Conservation (phyloP, 2,888 invertebrate species). For the Andrena haemorrhoa region DNA sequence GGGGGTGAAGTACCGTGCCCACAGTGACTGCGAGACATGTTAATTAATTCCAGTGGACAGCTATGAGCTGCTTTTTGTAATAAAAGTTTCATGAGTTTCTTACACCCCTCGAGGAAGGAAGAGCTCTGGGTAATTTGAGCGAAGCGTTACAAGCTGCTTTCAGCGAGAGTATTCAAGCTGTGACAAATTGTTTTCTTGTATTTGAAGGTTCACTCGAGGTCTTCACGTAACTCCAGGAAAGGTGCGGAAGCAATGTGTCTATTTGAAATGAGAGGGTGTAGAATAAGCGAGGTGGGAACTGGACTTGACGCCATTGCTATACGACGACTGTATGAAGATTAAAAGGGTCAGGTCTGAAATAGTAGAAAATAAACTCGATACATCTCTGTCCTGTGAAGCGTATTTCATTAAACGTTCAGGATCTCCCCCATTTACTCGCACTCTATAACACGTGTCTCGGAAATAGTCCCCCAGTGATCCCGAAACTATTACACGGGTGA, state of each 20-base stretch:
- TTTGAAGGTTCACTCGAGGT: not conserved
- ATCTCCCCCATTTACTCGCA: not conserved
- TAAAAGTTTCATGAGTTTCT: constrained; percentile 2
- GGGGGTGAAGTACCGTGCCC: not conserved
- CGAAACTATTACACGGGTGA: not conserved
- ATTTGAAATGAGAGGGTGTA: not conserved
- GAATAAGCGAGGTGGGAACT: not conserved
- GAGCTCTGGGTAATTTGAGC: not conserved
- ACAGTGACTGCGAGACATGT: not conserved
- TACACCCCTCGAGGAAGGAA: not conserved
- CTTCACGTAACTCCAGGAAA: not conserved
- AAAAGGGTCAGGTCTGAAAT: too few relatives aligned
- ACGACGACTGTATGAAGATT: too few relatives aligned
- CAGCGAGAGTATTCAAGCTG: not conserved
- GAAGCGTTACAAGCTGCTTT: not conserved
- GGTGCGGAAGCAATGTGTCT: not conserved
- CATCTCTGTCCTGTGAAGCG: too few relatives aligned
- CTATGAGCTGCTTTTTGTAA: not conserved
- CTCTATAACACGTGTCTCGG: not conserved
- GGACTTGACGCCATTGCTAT: too few relatives aligned
- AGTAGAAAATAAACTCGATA: too few relatives aligned
- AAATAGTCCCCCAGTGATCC: not conserved
- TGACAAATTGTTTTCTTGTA: not conserved
- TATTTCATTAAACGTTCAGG: not conserved
- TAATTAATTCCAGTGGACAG: constrained; percentile 7